Evolutionary conservation across 2,797 vertebrate genomes (phyloP).

Genomic region (Xenopus petersii): DNA sequence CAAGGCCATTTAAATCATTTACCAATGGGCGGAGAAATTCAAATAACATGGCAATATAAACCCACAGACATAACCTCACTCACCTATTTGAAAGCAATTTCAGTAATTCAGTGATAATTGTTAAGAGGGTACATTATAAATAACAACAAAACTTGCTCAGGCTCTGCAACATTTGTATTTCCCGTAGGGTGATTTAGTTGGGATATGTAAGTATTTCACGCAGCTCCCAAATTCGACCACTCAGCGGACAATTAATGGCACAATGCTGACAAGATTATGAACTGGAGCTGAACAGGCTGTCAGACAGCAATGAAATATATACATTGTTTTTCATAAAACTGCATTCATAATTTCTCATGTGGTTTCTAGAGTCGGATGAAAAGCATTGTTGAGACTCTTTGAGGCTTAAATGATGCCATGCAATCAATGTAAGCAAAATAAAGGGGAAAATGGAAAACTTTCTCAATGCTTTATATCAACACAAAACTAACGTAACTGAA

Average conservation of each 20-base stretch:
- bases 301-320: conserved; percentile 34
- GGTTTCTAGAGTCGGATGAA: background rate
- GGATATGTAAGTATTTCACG: conserved; percentile 14
- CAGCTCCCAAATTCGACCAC: conserved; percentile 4
- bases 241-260: conserved; percentile 32
- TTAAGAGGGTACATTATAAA: background rate
- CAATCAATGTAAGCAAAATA: background rate
- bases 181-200: background rate
- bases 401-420: background rate
- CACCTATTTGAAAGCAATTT: conserved; percentile 55
- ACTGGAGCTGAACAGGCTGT: conserved; percentile 31
- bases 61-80: conserved; percentile 69
- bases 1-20: conserved; percentile 95
- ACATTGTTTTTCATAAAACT: conserved; percentile 17
- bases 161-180: conserved; percentile 5
- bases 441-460: background rate
- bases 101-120: conserved; percentile 27
- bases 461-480: background rate
- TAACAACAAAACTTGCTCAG: conserved; percentile 9
- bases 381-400: background rate
- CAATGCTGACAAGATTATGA: conserved; percentile 41
- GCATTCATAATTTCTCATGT: conserved; percentile 8
- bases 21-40: conserved; percentile 95
- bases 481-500: background rate
- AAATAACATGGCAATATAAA: conserved; percentile 93